A percentile compares a stretch with the other conserved stretches of the same genome.
Evolutionary conservation across 1,140 invertebrate species (phyloP).

Genomic region (Dolichoris vasculosae): DNA sequence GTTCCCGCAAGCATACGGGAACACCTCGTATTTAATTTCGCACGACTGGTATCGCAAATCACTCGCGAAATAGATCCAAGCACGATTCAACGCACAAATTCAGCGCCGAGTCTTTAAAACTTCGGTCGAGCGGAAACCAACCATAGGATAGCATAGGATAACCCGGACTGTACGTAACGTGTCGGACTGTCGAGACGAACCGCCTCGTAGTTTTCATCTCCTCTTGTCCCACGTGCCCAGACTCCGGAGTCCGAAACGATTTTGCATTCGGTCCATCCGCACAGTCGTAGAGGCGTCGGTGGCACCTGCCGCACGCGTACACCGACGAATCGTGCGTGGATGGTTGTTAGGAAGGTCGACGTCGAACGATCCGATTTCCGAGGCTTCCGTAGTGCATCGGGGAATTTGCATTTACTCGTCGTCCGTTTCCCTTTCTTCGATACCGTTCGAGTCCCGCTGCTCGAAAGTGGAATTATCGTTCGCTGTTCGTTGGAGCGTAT

Average conservation of each 20-base stretch:
- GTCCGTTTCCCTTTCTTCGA: not conserved
- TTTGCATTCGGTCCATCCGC: not conserved
- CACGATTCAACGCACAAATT: too few species aligned
- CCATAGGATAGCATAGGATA: too few species aligned
- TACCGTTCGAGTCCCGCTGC: not conserved
- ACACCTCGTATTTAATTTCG: too few species aligned
- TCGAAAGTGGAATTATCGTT: not conserved
- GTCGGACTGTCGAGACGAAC: too few species aligned
- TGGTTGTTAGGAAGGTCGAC: not conserved
- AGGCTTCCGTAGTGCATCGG: not conserved
- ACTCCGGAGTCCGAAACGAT: not conserved
- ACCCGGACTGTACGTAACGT: too few species aligned
- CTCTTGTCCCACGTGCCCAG: too few species aligned
- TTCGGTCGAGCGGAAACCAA: too few species aligned
- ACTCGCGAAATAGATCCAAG: too few species aligned
- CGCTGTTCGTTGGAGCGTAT: not conserved
- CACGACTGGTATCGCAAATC: too few species aligned
- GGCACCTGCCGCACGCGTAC: not conserved
- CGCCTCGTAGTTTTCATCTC: too few species aligned
- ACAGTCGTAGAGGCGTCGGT: not conserved
- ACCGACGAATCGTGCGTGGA: not conserved
- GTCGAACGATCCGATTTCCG: not conserved
- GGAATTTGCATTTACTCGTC: too few species aligned
- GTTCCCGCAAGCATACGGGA: not conserved
- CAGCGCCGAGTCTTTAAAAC: too few species aligned